Base-by-base conservation (phyloP, 2,888 invertebrate species). In the Ceriagrion tenellum region DNA sequence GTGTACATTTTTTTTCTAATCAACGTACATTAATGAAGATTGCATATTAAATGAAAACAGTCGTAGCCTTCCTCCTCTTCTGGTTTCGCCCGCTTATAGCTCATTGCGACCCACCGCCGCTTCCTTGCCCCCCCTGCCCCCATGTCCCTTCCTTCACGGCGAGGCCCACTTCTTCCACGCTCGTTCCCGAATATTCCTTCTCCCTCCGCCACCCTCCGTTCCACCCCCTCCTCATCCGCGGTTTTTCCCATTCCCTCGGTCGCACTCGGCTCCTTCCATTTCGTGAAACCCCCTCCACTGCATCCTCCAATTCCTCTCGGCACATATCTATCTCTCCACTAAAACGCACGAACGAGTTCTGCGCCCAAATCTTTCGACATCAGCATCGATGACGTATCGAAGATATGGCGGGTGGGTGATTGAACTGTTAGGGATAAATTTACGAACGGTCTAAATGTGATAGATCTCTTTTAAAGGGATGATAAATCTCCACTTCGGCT, bases 41-140 rank as follows among this genome's bases (percentile, higher is more conserved):
- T 90, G 95, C 95, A 95, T 95, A 95, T 95, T 95, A 95, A 95
- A 95, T 95, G 93, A 93, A 93, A 93, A 93, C 93, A 93, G 93
- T 93, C 93, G 93, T 93, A 93, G 93, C 93, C 93, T 93, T 93
- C 93, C 81, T 69, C 40, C 91, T 40, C 59, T 40, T 63, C 59
- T 55, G 35, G 55, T 35, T 91, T 35, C 63, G 69, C 93, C 69
- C 93, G 63, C 93, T 63, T 63, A 93, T 93, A 69, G 69, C 93
- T 69, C 93, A 63, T 93, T 69, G 93, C 93, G 93, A 93, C 93
- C 93, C 93, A 18, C 63, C 63, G 35, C 40, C 93, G 56, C 59
- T n/a, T n/a, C 91, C 91, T 6, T 47, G 4, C 47, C 47, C 4
- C 47, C 47, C 47, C 47, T 16, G 18, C 40, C 91, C 40, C 8